phyloP scores from a whole-genome alignment of 2,113 vertebrate genomes.

The Hippocampus zosterae region DNA sequence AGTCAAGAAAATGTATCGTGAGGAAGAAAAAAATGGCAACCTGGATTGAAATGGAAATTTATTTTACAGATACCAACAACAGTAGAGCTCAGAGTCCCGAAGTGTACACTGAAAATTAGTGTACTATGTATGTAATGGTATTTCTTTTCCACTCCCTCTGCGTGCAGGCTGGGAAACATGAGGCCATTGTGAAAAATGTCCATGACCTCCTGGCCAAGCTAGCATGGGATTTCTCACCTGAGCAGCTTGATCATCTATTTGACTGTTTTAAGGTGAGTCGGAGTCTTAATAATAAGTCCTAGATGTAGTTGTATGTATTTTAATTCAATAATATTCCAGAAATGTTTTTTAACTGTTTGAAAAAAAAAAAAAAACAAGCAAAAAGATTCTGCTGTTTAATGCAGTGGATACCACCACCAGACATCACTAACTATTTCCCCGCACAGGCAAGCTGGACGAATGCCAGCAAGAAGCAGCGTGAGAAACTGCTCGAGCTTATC shows the following conservation, averaged over 20 bases:
- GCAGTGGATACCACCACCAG: background rate
- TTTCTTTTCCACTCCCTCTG: conserved; percentile 12
- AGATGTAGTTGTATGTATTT: background rate
- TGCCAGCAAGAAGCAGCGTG: conserved; percentile 97
- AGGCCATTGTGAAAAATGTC: conserved; percentile 99
- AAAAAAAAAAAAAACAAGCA: background rate
- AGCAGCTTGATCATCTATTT: conserved; percentile 98
- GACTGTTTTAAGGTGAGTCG: conserved; percentile 95
- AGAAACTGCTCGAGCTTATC: conserved; percentile 96
- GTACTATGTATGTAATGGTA: background rate
- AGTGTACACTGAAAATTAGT: background rate
- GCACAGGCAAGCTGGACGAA: conserved; percentile 97
- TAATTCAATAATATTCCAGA: background rate
- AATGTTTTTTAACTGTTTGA: background rate
- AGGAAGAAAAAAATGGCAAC: too few relatives aligned
- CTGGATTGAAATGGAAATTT: too few relatives aligned
- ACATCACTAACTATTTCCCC: background rate
- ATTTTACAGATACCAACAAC: too few relatives aligned
- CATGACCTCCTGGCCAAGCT: conserved; percentile 96
- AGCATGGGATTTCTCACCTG: conserved; percentile 98
- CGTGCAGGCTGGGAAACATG: conserved; percentile 92
- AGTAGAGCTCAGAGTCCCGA: too few relatives aligned
- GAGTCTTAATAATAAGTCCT: background rate
- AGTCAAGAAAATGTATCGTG: too few relatives aligned
- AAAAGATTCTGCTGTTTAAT: background rate